Evolutionary conservation across 2,797 vertebrate species (phyloP), one percentile per base, ranked within the genome.

Genomic region (Gadopsis bispinosus): DNA sequence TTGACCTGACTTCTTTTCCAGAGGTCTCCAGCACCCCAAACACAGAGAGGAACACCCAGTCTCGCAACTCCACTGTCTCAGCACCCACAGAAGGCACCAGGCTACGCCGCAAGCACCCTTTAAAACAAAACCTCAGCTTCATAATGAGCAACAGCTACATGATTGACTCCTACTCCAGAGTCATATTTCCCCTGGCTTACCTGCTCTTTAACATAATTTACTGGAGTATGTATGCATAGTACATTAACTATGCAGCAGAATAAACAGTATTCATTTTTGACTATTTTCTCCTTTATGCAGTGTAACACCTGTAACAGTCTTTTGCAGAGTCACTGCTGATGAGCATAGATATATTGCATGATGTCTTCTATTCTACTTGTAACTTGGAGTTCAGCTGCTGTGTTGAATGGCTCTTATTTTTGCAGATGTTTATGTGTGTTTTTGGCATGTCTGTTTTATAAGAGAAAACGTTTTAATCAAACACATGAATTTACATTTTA

Each of bases 151-250:
- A 97, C 92, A 98, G 96, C 88, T 97, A 97, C 53, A 95, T 95
- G 91, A 97, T 97, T 39, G 96, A 98, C 91, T 97, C 96, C 0
- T 98, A 97, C 87, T 98, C 96, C 77, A 95, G 96, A 88, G 93
- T 97, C 89, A 87, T 97, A 78, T 98, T 98, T 89, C 97, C 97
- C 48, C 39, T 94, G 83, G 93, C 96, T 45, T 98, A 97, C 90
- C 95, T 98, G 89, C 90, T 96, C 73, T 97, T 98, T 92, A 97
- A 98, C 88, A 95, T 98, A 84, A 96, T 98, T 90, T 98, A 97
- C 89, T 97, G 97, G 97, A 95, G 96, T 83, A 45, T 97, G 89
- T 97, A 97, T 94, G 95, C 91, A 35, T 92, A 90, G 79, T 11
- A 7, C 41, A 43, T 48, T 11, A 33, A 72, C 47, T 58, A 37